Conservation (phyloP, 2,113 vertebrate species). For the Platysteira castanea region DNA sequence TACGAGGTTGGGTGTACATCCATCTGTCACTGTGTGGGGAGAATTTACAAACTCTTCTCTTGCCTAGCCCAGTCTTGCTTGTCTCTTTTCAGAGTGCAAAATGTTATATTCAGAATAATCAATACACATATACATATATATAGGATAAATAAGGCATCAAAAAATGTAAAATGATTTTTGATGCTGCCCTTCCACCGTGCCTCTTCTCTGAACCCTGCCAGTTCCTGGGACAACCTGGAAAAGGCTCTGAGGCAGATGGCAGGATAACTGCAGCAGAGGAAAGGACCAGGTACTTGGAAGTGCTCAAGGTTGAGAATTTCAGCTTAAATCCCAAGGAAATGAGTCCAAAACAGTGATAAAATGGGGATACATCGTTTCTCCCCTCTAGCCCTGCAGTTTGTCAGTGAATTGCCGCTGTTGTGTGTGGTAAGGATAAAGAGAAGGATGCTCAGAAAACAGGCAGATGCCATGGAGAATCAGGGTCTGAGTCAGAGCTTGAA, state of each 20-base stretch:
- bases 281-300: neutral
- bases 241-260: neutral
- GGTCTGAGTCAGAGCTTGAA: neutral
- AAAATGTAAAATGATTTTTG: neutral
- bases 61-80: neutral
- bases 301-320: neutral
- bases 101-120: neutral
- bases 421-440: neutral
- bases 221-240: neutral
- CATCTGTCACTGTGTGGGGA: neutral
- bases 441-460: neutral
- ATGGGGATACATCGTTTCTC: neutral
- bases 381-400: neutral
- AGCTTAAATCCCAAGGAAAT: neutral
- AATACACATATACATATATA: neutral
- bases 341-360: neutral
- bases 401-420: neutral
- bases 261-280: neutral
- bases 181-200: neutral
- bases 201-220: neutral
- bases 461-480: neutral
- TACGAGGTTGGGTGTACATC: neutral
- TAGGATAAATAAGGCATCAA: neutral
- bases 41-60: neutral
- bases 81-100: neutral